Base-by-base conservation (phyloP, 2,888 invertebrate species). In the Diogma glabrata region DNA sequence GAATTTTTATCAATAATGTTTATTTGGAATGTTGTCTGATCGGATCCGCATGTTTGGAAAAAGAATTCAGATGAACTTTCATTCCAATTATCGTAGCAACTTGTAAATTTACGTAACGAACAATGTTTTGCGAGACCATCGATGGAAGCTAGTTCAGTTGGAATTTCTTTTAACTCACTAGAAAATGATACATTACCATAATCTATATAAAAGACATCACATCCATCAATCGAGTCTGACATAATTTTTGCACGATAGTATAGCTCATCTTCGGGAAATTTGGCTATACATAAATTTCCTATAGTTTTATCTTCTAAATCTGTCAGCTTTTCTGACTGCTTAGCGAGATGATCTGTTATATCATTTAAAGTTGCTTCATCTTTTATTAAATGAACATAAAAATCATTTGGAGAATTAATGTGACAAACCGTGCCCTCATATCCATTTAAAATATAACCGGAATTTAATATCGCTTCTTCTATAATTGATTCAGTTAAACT, bases 221-320 rank as follows among this genome's bases (percentile, higher is more conserved):
- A 84, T 51, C 84, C 84, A 56, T 83, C 83, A 3, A 76, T 74
- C 55, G 84, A 82, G 0, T 84, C 75, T 58, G 86, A 84, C 20
- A 92, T 75, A 10, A 95, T 82, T 63, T 83, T 79, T 0, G 92
- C 94, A 55, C 95, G 76, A 67, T 96, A 96, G 89, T 91, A 97
- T 56, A 79, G 78, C 24, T 82, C 80, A 64, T 94, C 91, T 3
- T 79, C 81, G 1, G 81, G 77, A 65, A 88, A 94, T 60, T 84
- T 82, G 2, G 93, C 93, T 40, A 81, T 73, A 60, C 86, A 87
- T 1, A 81, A 58, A 0, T 81, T 81, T 51, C 78, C 59, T 20
- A 58, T 24, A 19, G 57, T 24, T 3, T 61, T 47, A 1, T 64
- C 58, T 0, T 45, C 53, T 3, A 65, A 62, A 7, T 55, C 48